These are phyloP conservation scores for Saturnia pavonia DNA, from an alignment of 2,888 invertebrate species.

Conservation along the genomic window DNA sequence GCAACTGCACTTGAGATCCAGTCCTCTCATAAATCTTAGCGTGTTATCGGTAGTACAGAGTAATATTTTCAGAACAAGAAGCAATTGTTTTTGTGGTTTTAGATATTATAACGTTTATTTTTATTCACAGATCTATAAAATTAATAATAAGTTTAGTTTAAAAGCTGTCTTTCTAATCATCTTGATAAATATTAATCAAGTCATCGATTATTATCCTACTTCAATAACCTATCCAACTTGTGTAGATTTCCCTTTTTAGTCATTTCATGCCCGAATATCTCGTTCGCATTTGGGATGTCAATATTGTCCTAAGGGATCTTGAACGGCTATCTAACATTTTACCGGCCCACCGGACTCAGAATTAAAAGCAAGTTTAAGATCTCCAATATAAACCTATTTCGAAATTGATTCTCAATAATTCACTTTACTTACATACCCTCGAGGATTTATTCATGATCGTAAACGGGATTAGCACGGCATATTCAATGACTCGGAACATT, in stretches of 20 bases:
- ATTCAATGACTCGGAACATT: conserved; percentile 53
- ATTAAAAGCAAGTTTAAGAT: conserved; percentile 16
- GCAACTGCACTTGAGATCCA: too few species aligned
- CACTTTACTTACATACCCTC: conserved; percentile 38
- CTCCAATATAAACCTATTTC: conserved; percentile 11
- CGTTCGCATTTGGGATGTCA: background rate
- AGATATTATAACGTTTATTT: too few species aligned
- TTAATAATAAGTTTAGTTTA: background rate
- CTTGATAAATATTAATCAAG: background rate
- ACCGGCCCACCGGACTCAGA: conserved; percentile 11
- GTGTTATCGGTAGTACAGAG: too few species aligned
- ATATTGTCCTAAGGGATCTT: background rate
- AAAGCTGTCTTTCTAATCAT: background rate
- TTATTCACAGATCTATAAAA: background rate
- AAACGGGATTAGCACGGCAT: conserved; percentile 43
- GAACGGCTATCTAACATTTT: conserved; percentile 8
- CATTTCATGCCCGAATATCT: conserved; percentile 1
- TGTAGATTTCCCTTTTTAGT: background rate
- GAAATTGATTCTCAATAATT: conserved; percentile 37
- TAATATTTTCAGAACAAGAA: too few species aligned
- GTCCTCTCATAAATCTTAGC: too few species aligned
- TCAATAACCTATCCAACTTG: background rate
- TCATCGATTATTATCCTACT: background rate
- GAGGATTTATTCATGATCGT: conserved; percentile 40
- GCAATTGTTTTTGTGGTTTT: too few species aligned